Evolutionary conservation across 2,797 vertebrate species (phyloP), one percentile per base, ranked within the genome.

Genomic region (Sebastes iracundus): DNA sequence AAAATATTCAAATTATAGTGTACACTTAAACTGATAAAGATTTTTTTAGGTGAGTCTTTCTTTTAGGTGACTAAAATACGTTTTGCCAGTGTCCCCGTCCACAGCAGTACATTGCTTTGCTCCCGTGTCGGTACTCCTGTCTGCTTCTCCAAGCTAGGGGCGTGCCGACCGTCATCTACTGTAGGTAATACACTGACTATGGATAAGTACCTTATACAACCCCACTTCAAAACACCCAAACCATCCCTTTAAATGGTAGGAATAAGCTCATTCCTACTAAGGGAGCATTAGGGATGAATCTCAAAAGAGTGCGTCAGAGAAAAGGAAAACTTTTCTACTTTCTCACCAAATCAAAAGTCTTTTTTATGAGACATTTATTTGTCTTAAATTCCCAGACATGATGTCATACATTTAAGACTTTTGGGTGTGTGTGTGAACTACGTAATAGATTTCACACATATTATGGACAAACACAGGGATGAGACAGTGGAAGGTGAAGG

Each of bases 341-440:
- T 84, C 63, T 66, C 32, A 74, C 49, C 22, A 72, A 85, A 78
- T 42, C 4, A 23, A 38, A 70, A 33, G 1, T 5, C 10, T 27
- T 49, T 52, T 52, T 75, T 16, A 42, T 30, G 7, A 71, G 33
- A 32, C 58, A 35, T 53, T 81, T 52, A 58, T 69, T 66, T 9
- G 25, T 49, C 16, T 53, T 20, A 49, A 27, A 75, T 68, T 70
- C 55, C 33, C 80, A 94, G 90, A 92, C 86, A 89, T 77, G 67
- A 88, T 79, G 77, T 92, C 88, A 93, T 66, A 30, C 53, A 61
- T 76, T 55, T 67, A 42, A 68, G 33, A 75, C 73, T 53, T 73
- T 18, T 68, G 75, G 73, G 72, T 69, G 82, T 59, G 70, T 55
- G 63, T 72, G 64, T 58, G 67, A 74, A 46, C 61, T 71, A 62